A percentile compares a stretch with the other conserved stretches of the same genome.
phyloP scores from a whole-genome alignment of 2,797 vertebrate genomes.

The Rhyacichthys aspro region DNA sequence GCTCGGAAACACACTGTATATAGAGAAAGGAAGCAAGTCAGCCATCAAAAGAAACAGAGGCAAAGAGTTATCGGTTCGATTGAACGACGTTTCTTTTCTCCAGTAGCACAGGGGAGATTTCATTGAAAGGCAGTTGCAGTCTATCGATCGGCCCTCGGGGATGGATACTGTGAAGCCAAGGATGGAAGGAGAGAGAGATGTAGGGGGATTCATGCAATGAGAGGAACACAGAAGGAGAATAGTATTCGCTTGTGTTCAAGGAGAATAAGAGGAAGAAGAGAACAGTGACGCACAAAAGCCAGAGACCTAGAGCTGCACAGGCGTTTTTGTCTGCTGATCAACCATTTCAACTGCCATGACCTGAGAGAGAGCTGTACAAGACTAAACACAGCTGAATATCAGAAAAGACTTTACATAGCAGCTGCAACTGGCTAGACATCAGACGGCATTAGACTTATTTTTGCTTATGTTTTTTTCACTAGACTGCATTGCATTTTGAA shows the following conservation, averaged over 20 bases:
- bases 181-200: constrained; percentile 27
- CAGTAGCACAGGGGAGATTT: constrained; percentile 67
- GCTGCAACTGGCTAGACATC: too few relatives aligned
- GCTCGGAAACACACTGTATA: constrained; percentile 50
- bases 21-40: constrained; percentile 55
- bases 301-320: constrained; percentile 11
- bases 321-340: constrained; percentile 37
- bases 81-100: constrained; percentile 69
- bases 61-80: constrained; percentile 73
- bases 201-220: constrained; percentile 9
- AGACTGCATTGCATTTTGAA: too few relatives aligned
- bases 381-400: constrained; percentile 4
- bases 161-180: constrained; percentile 64
- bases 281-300: constrained; percentile 42
- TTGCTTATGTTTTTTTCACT: too few relatives aligned
- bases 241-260: constrained; percentile 47
- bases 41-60: constrained; percentile 67
- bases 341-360: constrained; percentile 35
- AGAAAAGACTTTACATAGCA: neutral
- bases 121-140: constrained; percentile 76
- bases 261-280: constrained; percentile 33
- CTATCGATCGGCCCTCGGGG: constrained; percentile 75
- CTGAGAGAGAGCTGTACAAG: constrained; percentile 16
- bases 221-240: constrained; percentile 22
- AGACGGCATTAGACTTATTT: too few relatives aligned